These are phyloP conservation scores for Lerista edwardsae DNA, from an alignment of 2,797 vertebrate species.

Conservation along the genomic window DNA sequence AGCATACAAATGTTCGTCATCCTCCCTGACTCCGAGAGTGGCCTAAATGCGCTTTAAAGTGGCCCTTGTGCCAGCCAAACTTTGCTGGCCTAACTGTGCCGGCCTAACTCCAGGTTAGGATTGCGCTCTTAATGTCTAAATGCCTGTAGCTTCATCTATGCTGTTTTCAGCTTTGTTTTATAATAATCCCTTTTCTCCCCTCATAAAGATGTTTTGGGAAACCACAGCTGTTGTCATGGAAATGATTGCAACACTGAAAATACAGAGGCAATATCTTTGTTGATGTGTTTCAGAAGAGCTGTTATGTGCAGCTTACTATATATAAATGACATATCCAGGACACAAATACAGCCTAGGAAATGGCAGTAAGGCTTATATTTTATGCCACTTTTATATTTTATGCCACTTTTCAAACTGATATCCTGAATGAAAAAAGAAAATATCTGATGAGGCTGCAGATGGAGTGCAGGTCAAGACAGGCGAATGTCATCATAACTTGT, in stretches of 20 bases:
- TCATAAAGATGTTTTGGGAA: constrained; percentile 6
- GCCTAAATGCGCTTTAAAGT: no score
- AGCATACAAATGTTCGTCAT: no score
- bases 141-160: no score
- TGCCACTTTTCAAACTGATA: constrained; percentile 4
- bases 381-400: constrained; percentile 14
- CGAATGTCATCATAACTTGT: neutral
- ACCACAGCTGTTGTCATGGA: constrained; percentile 5
- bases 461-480: accelerated
- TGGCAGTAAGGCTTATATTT: neutral
- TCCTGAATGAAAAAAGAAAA: neutral
- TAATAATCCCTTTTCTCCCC: constrained; percentile 10
- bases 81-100: no score
- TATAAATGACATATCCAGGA: constrained; percentile 8
- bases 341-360: neutral
- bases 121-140: no score
- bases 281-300: constrained; percentile 18
- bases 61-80: no score
- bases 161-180: constrained; percentile 29
- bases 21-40: no score
- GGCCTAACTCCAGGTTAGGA: no score
- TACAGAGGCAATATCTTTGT: neutral
- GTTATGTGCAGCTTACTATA: neutral
- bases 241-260: constrained; percentile 27
- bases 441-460: neutral